These are phyloP conservation scores for Melanostoma scalare DNA, from an alignment of 2,888 invertebrate species.

Conservation along the genomic window DNA sequence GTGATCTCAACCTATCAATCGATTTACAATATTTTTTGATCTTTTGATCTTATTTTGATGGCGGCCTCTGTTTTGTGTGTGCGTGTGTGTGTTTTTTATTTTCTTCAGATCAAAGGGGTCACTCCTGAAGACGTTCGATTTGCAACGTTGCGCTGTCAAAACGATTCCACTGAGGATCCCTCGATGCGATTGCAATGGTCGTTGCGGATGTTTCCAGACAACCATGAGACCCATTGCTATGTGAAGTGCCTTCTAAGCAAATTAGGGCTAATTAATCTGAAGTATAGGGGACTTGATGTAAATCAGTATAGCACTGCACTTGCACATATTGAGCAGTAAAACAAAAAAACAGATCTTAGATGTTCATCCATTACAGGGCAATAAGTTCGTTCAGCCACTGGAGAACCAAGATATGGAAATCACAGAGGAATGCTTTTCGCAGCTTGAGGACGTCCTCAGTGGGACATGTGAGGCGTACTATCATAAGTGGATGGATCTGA, in stretches of 20 bases:
- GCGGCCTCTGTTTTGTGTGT: too few relatives aligned
- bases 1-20: conserved; percentile 57
- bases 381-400: conserved; percentile 54
- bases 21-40: conserved; percentile 50
- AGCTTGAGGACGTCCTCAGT: conserved; percentile 66
- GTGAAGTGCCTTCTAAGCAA: conserved; percentile 76
- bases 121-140: conserved; percentile 74
- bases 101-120: conserved; percentile 22
- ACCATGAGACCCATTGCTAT: conserved; percentile 76
- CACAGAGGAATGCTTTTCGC: conserved; percentile 44
- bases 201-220: conserved; percentile 74
- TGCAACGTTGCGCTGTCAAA: conserved; percentile 73
- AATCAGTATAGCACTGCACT: conserved; percentile 19
- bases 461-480: conserved; percentile 75
- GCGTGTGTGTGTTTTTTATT: background rate
- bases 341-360: conserved; percentile 14
- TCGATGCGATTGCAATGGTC: conserved; percentile 65
- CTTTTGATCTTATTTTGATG: conserved; percentile 42
- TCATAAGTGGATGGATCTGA: conserved; percentile 72
- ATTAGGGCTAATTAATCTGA: conserved; percentile 76
- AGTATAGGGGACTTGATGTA: conserved; percentile 75
- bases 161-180: conserved; percentile 66
- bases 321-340: background rate
- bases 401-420: conserved; percentile 53
- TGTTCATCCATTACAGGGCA: conserved; percentile 46